Base-by-base conservation (phyloP, 2,113 vertebrate species). In the Lonchura striata region DNA sequence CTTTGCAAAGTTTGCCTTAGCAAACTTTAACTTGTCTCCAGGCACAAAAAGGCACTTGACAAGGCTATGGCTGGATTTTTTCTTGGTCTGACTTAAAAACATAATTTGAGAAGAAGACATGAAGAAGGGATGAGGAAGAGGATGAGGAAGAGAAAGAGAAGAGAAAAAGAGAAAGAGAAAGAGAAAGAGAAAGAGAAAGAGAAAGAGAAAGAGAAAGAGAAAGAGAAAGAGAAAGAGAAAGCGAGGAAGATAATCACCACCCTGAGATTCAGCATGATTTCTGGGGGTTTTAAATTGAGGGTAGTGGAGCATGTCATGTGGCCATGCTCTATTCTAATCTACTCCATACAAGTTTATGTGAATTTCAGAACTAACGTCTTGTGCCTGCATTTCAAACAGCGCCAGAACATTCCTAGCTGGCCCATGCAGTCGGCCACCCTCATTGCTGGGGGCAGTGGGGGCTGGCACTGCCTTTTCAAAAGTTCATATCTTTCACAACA, bases 401-500 rank as follows among this genome's bases (percentile, higher is more conserved):
- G 20, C 2, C 24, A 56, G 60, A 56, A n/a, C 22, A 17, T 30
- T 41, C 20, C 15, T 13, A 41, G n/a, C 31, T 47, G 30, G 25
- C 30, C 28, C 35, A 49, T 24, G 19, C 3, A 15, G 30, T 41
- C 0, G 0, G 30, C 12, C 16, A 74, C n/a, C 19, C 28, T 27
- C 19, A 28, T 39, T 39, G n/a, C n/a, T n/a, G n/a, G n/a, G 3
- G 18, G 6, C 10, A 56, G 15, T 56, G 8, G 15, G 4, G 14
- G 19, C 8, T 46, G 10, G 4, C 10, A 23, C 12, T n/a, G 27
- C n/a, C 10, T 49, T 65, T 49, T 41, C 24, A 20, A 57, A 75
- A 4, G 25, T 5, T 49, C 13, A 7, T 20, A 10, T 49, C 10
- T 15, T 57, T 30, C n/a, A 25, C 20, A 20, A 23, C 0, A 0